These are phyloP conservation scores for Aleiodes sp. DNA, from an alignment of 1,140 invertebrate genomes.

Conservation along the genomic window DNA sequence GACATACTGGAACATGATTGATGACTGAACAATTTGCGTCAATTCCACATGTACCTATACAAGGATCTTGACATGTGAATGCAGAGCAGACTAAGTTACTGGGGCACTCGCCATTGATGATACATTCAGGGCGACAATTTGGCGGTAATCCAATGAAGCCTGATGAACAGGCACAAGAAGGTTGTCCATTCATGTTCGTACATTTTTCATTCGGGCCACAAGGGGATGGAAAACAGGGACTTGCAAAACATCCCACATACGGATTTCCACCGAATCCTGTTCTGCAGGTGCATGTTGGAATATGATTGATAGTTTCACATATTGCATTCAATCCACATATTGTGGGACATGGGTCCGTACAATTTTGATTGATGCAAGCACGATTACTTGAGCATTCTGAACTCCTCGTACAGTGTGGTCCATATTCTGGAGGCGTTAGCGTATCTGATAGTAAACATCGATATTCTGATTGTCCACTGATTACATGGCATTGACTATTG, in stretches of 20 bases:
- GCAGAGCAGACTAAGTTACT: constrained; percentile 72
- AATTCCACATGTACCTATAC: constrained; percentile 76
- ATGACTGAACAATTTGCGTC: constrained; percentile 72
- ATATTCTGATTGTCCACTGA: constrained; percentile 67
- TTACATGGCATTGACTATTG: constrained; percentile 71
- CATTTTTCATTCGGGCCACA: constrained; percentile 78
- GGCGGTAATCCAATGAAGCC: constrained; percentile 76
- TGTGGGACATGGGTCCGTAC: constrained; percentile 71
- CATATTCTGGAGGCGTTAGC: constrained; percentile 67
- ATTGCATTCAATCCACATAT: constrained; percentile 71
- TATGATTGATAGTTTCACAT: constrained; percentile 70
- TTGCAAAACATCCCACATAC: constrained; percentile 64
- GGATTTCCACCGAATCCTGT: constrained; percentile 69
- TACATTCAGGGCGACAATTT: constrained; percentile 76
- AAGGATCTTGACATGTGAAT: constrained; percentile 76
- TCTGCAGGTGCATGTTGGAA: constrained; percentile 69
- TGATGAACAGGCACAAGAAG: constrained; percentile 73
- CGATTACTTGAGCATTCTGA: constrained; percentile 69
- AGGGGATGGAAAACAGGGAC: constrained; percentile 74
- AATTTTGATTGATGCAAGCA: constrained; percentile 70
- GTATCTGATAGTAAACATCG: constrained; percentile 69
- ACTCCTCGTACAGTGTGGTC: constrained; percentile 68
- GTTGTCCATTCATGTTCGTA: constrained; percentile 68
- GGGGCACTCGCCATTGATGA: constrained; percentile 72
- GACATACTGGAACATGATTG: constrained; percentile 74